Conservation (phyloP, 2,113 vertebrate genomes). For the Chitala chitala region DNA sequence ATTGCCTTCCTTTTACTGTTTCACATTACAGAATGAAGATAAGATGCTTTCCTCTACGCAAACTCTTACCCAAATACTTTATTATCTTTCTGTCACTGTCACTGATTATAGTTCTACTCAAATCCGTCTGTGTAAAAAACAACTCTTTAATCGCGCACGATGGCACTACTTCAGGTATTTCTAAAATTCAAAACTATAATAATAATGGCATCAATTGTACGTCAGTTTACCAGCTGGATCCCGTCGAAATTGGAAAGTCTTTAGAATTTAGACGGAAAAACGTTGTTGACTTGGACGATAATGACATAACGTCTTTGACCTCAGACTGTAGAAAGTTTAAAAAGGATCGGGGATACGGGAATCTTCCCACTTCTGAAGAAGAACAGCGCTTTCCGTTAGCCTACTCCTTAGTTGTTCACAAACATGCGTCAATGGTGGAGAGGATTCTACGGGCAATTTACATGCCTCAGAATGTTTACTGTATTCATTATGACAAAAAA, state of each 20-base stretch:
- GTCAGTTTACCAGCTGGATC: constrained; percentile 76
- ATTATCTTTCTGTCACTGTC: constrained; percentile 39
- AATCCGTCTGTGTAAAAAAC: constrained; percentile 45
- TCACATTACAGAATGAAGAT: constrained; percentile 73
- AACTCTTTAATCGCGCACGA: constrained; percentile 63
- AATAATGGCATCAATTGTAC: constrained; percentile 70
- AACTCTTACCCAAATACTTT: constrained; percentile 56
- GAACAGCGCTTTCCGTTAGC: constrained; percentile 78
- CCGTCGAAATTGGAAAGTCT: constrained; percentile 78
- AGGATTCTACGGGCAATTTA: constrained; percentile 78
- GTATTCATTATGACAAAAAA: constrained; percentile 87
- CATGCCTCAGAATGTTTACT: constrained; percentile 78
- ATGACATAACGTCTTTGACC: constrained; percentile 63
- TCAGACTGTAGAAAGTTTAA: constrained; percentile 64
- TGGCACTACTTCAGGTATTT: constrained; percentile 53
- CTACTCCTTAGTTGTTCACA: constrained; percentile 88
- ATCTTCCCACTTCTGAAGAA: constrained; percentile 59
- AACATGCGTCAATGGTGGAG: constrained; percentile 85
- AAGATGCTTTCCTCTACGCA: constrained; percentile 45
- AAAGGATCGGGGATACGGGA: constrained; percentile 62
- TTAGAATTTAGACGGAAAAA: constrained; percentile 68
- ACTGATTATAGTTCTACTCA: constrained; percentile 35
- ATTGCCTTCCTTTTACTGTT: constrained; percentile 14
- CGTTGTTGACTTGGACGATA: constrained; percentile 70
- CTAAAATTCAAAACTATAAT: constrained; percentile 50